Conservation (phyloP, 2,888 invertebrate genomes). For the Spisula solida region DNA sequence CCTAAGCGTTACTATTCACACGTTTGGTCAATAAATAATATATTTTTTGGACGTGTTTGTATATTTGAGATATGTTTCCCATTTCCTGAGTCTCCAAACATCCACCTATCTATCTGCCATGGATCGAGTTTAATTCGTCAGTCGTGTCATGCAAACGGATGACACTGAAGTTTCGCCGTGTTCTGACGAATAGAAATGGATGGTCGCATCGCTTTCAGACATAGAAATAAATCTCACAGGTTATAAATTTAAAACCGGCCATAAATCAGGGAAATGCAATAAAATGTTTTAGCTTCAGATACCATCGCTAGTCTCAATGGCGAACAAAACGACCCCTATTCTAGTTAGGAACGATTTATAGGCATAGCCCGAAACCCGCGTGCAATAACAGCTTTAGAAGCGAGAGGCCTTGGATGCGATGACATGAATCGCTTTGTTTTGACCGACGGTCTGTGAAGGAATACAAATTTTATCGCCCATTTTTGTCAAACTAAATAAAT, state of each 20-base stretch:
- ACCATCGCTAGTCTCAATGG: constrained; percentile 53
- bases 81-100: constrained; percentile 32
- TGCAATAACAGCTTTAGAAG: constrained; percentile 62
- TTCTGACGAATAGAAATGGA: constrained; percentile 23
- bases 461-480: constrained; percentile 76
- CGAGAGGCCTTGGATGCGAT: constrained; percentile 54
- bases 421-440: constrained; percentile 70
- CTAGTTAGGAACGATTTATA: constrained; percentile 67
- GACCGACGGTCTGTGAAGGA: constrained; percentile 66
- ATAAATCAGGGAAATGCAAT: constrained; percentile 69
- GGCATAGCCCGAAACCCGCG: constrained; percentile 55
- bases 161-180: constrained; percentile 45
- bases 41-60: constrained; percentile 28
- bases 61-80: constrained; percentile 38
- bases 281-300: constrained; percentile 68
- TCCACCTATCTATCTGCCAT: constrained; percentile 35
- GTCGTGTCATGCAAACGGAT: constrained; percentile 30
- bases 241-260: constrained; percentile 64
- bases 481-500: constrained; percentile 72
- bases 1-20: background rate
- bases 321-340: constrained; percentile 66
- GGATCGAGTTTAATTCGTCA: constrained; percentile 33
- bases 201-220: constrained; percentile 35
- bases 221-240: constrained; percentile 63
- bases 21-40: constrained; percentile 16